Percentiles rank a stretch among this genome's conserved stretches.
phyloP scores from a whole-genome alignment of 2,113 vertebrate species.

The Echinops telfairi region DNA sequence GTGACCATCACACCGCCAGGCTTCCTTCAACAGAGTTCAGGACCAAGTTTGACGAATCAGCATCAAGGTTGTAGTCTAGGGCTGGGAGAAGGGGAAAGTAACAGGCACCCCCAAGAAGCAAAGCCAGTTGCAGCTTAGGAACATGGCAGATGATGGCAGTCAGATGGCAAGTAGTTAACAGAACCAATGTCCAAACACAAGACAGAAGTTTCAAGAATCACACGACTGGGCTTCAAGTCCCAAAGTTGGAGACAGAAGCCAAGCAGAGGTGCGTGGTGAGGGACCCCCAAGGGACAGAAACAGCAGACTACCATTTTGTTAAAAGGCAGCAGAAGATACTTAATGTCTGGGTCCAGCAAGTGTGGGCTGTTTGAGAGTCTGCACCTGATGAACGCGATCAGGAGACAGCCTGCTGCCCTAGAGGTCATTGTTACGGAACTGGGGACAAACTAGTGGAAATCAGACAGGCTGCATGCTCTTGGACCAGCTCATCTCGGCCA shows the following conservation, averaged over 20 bases:
- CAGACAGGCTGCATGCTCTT: neutral
- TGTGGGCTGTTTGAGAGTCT: neutral
- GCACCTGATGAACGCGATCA: neutral
- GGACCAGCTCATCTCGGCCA: neutral
- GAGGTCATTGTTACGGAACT: neutral
- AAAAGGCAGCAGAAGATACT: neutral
- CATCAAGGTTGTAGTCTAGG: neutral
- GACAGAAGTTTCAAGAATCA: constrained; percentile 39
- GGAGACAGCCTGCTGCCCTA: neutral
- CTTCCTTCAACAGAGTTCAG: neutral
- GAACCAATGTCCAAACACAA: constrained; percentile 6
- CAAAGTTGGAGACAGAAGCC: neutral
- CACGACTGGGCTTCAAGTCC: neutral
- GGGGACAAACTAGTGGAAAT: neutral
- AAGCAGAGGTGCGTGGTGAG: neutral
- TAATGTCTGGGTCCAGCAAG: neutral
- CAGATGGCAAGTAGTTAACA: constrained; percentile 33
- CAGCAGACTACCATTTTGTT: neutral
- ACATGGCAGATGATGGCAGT: neutral
- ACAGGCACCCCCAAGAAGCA: neutral
- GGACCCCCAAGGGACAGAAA: neutral
- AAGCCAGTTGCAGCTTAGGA: neutral
- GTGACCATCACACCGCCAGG: no score
- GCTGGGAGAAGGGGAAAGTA: neutral
- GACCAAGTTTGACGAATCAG: constrained; percentile 13